Percentiles rank a stretch among this genome's conserved stretches.
Evolutionary conservation across 2,888 invertebrate species (phyloP).

Genomic region (Brachypterus glaber): DNA sequence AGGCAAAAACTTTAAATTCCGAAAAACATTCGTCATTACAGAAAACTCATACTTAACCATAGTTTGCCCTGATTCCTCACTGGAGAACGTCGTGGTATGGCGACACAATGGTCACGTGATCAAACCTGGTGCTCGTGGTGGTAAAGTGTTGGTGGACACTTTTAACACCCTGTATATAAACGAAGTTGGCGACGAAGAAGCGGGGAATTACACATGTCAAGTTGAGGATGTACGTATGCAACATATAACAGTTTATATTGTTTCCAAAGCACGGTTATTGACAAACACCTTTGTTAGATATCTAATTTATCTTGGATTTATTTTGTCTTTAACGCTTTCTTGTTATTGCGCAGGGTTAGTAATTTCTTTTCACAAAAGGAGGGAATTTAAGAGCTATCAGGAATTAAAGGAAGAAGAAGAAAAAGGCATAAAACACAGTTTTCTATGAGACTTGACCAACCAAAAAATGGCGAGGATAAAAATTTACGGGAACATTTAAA

Average conservation of each 20-base stretch:
- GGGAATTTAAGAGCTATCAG: slow-evolving; percentile 38
- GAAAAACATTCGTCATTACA: slow-evolving; percentile 42
- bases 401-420: slow-evolving; percentile 26
- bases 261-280: slow-evolving; percentile 43
- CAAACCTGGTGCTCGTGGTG: slow-evolving; percentile 35
- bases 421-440: slow-evolving; percentile 2
- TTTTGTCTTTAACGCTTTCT: slow-evolving; percentile 46
- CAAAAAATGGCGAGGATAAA: no score
- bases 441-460: no score
- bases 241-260: slow-evolving; percentile 44
- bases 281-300: slow-evolving; percentile 49
- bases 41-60: slow-evolving; percentile 48
- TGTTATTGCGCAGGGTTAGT: slow-evolving; percentile 51
- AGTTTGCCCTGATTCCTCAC: slow-evolving; percentile 46
- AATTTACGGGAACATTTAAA: no score
- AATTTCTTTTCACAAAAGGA: slow-evolving; percentile 43
- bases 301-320: slow-evolving; percentile 49
- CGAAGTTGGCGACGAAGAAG: slow-evolving; percentile 52
- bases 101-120: slow-evolving; percentile 44
- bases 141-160: slow-evolving; percentile 44
- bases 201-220: slow-evolving; percentile 60
- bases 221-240: slow-evolving; percentile 51
- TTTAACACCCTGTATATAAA: slow-evolving; percentile 49
- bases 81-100: slow-evolving; percentile 47
- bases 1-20: slow-evolving; percentile 41